These are phyloP conservation scores for Cephus nigrinus DNA, from an alignment of 2,888 invertebrate species.

Conservation along the genomic window DNA sequence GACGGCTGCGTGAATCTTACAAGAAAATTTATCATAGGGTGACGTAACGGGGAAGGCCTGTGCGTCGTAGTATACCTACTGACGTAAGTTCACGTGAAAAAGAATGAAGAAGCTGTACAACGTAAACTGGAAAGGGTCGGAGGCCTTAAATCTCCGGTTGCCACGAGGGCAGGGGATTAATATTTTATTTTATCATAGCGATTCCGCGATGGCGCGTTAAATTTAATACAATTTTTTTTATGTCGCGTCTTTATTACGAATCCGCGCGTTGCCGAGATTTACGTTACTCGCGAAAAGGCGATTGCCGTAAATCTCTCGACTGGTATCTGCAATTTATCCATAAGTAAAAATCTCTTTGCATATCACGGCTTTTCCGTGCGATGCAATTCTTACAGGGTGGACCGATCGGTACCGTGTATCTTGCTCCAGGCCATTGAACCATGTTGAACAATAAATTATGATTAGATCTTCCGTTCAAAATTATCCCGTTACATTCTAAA, in stretches of 20 bases:
- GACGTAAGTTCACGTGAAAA: not conserved
- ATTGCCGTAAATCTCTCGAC: not conserved
- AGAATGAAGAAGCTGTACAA: not conserved
- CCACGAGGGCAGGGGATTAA: slow-evolving; percentile 46
- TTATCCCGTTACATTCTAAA: not conserved
- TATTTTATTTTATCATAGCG: slow-evolving; percentile 57
- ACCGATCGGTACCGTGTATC: not conserved
- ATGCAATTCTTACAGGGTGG: not conserved
- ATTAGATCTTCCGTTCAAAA: not conserved
- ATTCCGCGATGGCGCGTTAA: slow-evolving; percentile 46
- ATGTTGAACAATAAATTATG: not conserved
- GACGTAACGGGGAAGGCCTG: not conserved
- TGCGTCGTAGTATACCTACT: not conserved
- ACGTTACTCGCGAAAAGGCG: slow-evolving; percentile 30
- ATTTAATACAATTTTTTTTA: slow-evolving; percentile 52
- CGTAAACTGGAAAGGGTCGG: slow-evolving; percentile 1
- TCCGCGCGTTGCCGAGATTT: slow-evolving; percentile 40
- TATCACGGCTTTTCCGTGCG: slow-evolving; percentile 10
- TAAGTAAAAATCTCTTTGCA: slow-evolving; percentile 19
- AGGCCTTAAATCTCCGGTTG: slow-evolving; percentile 46
- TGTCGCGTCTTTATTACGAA: slow-evolving; percentile 45
- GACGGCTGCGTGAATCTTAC: not conserved
- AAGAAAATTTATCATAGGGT: not conserved
- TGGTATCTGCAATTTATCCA: slow-evolving; percentile 12
- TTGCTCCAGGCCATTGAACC: not conserved